Evolutionary conservation across 2,888 invertebrate species (phyloP).

Genomic region (Hipparchia semele): DNA sequence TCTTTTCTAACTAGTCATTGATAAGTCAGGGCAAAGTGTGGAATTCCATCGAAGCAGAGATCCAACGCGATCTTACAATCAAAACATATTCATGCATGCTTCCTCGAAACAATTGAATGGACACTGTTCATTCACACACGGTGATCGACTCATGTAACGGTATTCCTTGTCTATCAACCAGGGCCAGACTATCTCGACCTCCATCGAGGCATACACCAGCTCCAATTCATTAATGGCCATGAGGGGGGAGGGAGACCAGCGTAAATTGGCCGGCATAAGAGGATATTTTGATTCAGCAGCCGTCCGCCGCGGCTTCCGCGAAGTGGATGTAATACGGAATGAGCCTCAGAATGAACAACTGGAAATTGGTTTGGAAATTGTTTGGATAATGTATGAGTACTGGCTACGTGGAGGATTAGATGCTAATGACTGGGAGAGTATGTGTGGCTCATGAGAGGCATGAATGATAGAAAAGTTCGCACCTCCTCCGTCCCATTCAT

Average conservation of each 20-base stretch:
- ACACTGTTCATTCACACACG: constrained; percentile 68
- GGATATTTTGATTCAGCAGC: constrained; percentile 75
- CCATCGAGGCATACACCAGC: constrained; percentile 24
- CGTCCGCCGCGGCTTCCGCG: constrained; percentile 72
- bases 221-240: constrained; percentile 32
- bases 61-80: constrained; percentile 49
- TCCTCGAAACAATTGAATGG: constrained; percentile 73
- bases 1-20: too few relatives aligned
- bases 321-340: constrained; percentile 59
- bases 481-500: not conserved
- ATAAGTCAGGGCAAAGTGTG: not conserved
- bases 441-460: constrained; percentile 17
- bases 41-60: constrained; percentile 31
- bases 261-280: constrained; percentile 52
- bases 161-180: constrained; percentile 67
- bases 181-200: constrained; percentile 42
- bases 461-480: constrained; percentile 17
- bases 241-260: constrained; percentile 33
- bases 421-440: constrained; percentile 23
- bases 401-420: constrained; percentile 16
- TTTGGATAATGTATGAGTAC: constrained; percentile 29
- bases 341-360: constrained; percentile 48
- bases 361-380: constrained; percentile 42
- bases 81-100: constrained; percentile 63
- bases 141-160: constrained; percentile 69